phyloP scores from a whole-genome alignment of 1,140 invertebrate species.

The Microvelia longipes region DNA sequence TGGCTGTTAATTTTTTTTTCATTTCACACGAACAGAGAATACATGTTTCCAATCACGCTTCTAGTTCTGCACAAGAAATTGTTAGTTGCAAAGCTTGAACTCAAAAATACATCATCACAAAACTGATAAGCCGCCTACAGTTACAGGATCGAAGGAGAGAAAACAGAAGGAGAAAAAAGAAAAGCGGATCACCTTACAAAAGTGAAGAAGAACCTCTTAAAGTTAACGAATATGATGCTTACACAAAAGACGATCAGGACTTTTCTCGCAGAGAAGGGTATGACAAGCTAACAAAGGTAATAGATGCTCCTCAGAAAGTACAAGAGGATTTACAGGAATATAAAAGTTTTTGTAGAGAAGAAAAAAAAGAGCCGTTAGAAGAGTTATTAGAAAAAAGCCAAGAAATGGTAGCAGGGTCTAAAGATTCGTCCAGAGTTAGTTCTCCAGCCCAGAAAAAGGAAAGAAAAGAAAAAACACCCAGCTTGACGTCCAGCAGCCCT shows the following conservation, averaged over 20 bases:
- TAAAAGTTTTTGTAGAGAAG: constrained; percentile 7
- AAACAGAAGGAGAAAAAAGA: constrained; percentile 12
- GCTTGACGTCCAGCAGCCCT: background rate
- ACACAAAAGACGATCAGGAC: constrained; percentile 15
- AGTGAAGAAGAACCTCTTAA: constrained; percentile 2
- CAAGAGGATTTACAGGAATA: constrained; percentile 15
- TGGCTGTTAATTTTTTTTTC: too few species aligned
- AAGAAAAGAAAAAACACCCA: background rate
- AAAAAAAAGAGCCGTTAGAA: constrained; percentile 8
- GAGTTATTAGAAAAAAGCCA: constrained; percentile 4
- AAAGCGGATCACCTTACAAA: background rate
- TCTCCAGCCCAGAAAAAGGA: background rate
- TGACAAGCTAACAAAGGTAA: constrained; percentile 15
- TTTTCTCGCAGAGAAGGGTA: constrained; percentile 15
- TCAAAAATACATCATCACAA: too few species aligned
- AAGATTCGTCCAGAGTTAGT: background rate
- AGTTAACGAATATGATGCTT: background rate
- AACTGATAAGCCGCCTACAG: too few species aligned
- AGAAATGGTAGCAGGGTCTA: background rate
- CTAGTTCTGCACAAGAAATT: too few species aligned
- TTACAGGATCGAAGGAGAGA: background rate
- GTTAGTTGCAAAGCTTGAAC: too few species aligned
- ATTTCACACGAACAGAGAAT: too few species aligned
- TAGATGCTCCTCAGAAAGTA: constrained; percentile 14
- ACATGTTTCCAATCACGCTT: too few species aligned